Conservation (phyloP, 2,113 vertebrate genomes). For the Gopherus flavomarginatus region DNA sequence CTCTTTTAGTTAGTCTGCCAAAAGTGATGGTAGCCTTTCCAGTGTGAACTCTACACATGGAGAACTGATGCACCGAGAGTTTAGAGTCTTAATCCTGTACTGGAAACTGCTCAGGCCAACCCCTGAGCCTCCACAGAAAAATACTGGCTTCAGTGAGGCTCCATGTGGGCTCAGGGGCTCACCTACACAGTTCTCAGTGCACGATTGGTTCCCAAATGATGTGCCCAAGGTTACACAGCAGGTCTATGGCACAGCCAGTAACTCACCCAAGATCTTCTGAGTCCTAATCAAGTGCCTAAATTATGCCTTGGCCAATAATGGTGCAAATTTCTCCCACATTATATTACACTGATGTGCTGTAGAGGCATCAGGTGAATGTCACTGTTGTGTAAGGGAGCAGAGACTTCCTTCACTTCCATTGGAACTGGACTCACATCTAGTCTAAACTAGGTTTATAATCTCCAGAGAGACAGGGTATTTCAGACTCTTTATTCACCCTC, state of each 20-base stretch:
- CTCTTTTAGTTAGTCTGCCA: no score
- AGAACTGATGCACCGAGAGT: not conserved
- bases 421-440: not conserved
- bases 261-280: not conserved
- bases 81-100: rapidly evolving
- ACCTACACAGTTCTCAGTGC: rapidly evolving
- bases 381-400: not conserved
- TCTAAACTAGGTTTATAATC: constrained; percentile 7
- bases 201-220: not conserved
- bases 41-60: not conserved
- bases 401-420: constrained; percentile 17
- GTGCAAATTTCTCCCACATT: not conserved
- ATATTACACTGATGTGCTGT: not conserved
- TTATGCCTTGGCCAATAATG: not conserved
- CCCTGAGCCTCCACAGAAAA: not conserved
- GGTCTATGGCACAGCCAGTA: not conserved
- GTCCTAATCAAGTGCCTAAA: not conserved
- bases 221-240: not conserved
- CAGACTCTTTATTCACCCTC: not conserved
- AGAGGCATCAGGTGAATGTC: constrained; percentile 2
- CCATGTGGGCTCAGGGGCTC: rapidly evolving
- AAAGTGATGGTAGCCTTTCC: no score
- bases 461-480: rapidly evolving
- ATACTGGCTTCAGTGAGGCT: not conserved
- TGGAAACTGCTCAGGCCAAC: not conserved